Evolutionary conservation across 1,140 invertebrate species (phyloP), one percentile per base, ranked within the genome.

Genomic region (Drosophila neocordata): DNA sequence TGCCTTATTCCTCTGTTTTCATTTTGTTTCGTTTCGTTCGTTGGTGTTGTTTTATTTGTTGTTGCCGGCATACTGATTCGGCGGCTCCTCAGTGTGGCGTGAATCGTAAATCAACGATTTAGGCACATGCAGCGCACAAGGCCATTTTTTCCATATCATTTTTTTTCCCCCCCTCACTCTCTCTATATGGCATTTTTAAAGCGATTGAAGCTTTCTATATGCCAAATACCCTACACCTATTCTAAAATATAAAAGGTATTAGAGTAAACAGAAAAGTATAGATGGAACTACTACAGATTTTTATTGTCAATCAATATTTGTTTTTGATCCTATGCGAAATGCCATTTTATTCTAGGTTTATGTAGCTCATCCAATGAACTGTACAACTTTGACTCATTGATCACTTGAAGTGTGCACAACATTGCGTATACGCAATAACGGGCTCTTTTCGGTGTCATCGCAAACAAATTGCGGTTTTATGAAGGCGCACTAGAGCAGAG

Each of bases 61-160:
- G 76, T 44, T 62, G 59, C 57, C 52, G 69, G 35, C 24, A 48
- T 77, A 66, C 69, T 69, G 79, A 87, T 85, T 81, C 79, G 85
- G 67, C 70, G 13, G 75, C 78, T 85, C 67, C 83, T 88, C 83
- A 88, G 79, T 83, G 83, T 88, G 79, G 83, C 83, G 83, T 88
- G 83, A 88, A 88, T 88, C 83, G 83, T 88, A 88, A 88, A 88
- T 88, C 83, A 88, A 88, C 83, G 84, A 88, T 88, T 88, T 88
- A 88, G 83, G 76, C 83, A 73, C 83, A 88, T 88, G 79, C 83
- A 87, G 75, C 83, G 71, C 69, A 67, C 58, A 55, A 69, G 80
- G 69, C 69, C 72, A 27, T 77, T 77, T 69, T 73, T 79, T 82
- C 62, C 70, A 48, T 48, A 48, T 48, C 52, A 73, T 62, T 77